Evolutionary conservation across 2,888 invertebrate species (phyloP).

Genomic region (Portevinia maculata): DNA sequence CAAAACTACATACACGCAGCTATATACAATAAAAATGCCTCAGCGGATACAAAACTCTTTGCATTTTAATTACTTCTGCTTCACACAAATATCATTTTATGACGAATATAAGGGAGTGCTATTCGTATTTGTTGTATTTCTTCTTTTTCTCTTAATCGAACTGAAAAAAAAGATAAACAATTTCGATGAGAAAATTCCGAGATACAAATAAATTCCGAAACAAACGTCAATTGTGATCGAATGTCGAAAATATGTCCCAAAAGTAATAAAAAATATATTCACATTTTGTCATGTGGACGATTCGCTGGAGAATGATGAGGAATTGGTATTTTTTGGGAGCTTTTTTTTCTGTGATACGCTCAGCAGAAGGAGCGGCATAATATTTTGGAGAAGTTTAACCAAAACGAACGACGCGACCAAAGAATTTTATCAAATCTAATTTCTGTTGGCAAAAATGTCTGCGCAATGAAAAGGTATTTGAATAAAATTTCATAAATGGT

Average conservation of each 20-base stretch:
- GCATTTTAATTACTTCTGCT: constrained; percentile 65
- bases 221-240: constrained; percentile 57
- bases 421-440: not conserved
- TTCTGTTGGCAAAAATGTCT: not conserved
- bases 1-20: constrained; percentile 24
- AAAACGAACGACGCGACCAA: constrained; percentile 1
- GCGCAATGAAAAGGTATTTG: too few species aligned
- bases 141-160: constrained; percentile 6
- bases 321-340: constrained; percentile 16
- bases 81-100: constrained; percentile 58
- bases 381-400: constrained; percentile 2
- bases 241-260: constrained; percentile 55
- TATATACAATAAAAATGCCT: constrained; percentile 61
- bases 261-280: constrained; percentile 42
- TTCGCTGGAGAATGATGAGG: constrained; percentile 12
- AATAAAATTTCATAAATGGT: too few species aligned
- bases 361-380: not conserved
- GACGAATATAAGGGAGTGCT: constrained; percentile 53
- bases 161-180: constrained; percentile 11
- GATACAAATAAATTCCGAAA: constrained; percentile 52
- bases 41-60: constrained; percentile 67
- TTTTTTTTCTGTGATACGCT: not conserved
- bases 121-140: constrained; percentile 15
- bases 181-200: constrained; percentile 49
- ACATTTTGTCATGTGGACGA: constrained; percentile 10